Conservation (phyloP, 1,140 invertebrate genomes). For the Plectus sambesii region DNA sequence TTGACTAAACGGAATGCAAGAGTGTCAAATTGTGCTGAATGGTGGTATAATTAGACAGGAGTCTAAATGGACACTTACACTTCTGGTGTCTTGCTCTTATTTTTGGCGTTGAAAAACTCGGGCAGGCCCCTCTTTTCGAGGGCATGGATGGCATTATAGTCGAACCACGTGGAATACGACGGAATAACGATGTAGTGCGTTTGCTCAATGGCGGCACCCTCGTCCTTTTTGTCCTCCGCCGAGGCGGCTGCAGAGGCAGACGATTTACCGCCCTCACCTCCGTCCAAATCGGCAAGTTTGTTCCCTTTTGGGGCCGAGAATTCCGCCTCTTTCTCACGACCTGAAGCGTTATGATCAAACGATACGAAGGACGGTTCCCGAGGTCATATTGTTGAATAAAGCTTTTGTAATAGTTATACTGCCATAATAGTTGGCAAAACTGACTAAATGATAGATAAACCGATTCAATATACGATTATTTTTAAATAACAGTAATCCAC, state of each 20-base stretch:
- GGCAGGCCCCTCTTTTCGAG: constrained; percentile 89
- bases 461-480: constrained; percentile 5
- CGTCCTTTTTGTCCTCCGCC: constrained; percentile 18
- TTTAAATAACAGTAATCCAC: too few relatives aligned
- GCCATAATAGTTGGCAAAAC: constrained; percentile 3
- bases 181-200: constrained; percentile 98
- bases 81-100: constrained; percentile 97
- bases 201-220: constrained; percentile 64
- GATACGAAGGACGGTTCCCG: constrained; percentile 7
- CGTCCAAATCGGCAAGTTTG: constrained; percentile 41
- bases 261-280: constrained; percentile 25
- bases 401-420: constrained; percentile 12
- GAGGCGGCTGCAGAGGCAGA: background rate
- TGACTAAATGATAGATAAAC: background rate
- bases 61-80: constrained; percentile 46
- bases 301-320: constrained; percentile 31
- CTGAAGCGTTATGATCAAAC: constrained; percentile 25
- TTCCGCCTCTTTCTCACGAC: constrained; percentile 41
- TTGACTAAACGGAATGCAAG: too few relatives aligned
- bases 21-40: too few relatives aligned
- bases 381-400: background rate
- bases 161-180: constrained; percentile 98
- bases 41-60: background rate
- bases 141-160: constrained; percentile 94
- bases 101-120: constrained; percentile 96